Conservation (phyloP, 2,888 invertebrate species). For the Nymphalis c-album region DNA sequence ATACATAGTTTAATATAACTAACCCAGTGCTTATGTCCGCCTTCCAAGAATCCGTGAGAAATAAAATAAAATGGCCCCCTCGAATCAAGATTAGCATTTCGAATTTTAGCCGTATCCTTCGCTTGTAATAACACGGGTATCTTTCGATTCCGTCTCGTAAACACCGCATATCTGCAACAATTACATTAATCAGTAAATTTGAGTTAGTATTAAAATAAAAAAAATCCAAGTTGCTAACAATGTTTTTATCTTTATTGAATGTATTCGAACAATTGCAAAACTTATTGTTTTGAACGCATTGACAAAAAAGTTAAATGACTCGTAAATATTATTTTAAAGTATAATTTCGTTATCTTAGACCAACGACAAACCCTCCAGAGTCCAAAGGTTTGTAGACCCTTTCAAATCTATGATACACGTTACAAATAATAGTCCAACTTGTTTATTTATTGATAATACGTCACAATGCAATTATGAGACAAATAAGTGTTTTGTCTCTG, state of each 20-base stretch:
- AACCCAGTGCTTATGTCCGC: constrained; percentile 91
- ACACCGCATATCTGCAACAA: constrained; percentile 73
- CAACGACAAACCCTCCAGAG: constrained; percentile 38
- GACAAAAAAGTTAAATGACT: not conserved
- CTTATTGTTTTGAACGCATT: not conserved
- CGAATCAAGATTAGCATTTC: constrained; percentile 83
- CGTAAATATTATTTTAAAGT: constrained; percentile 4
- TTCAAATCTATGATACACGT: constrained; percentile 43
- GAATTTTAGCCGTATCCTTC: constrained; percentile 84
- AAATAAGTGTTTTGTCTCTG: constrained; percentile 71
- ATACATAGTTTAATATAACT: constrained; percentile 18
- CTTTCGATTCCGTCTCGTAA: constrained; percentile 81
- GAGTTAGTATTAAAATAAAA: not conserved
- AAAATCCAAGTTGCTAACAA: not conserved
- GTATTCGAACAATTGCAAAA: not conserved
- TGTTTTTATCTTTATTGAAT: not conserved
- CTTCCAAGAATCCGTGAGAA: constrained; percentile 93
- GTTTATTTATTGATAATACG: constrained; percentile 50
- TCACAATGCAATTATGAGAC: constrained; percentile 66
- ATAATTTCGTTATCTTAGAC: constrained; percentile 24
- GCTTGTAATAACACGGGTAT: constrained; percentile 84
- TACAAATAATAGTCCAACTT: constrained; percentile 37
- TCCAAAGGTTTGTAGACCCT: constrained; percentile 52
- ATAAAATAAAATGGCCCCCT: constrained; percentile 87
- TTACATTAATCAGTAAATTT: constrained; percentile 9